Evolutionary conservation across 2,113 vertebrate species (phyloP).

Genomic region (Tychaedon coryphoeus): DNA sequence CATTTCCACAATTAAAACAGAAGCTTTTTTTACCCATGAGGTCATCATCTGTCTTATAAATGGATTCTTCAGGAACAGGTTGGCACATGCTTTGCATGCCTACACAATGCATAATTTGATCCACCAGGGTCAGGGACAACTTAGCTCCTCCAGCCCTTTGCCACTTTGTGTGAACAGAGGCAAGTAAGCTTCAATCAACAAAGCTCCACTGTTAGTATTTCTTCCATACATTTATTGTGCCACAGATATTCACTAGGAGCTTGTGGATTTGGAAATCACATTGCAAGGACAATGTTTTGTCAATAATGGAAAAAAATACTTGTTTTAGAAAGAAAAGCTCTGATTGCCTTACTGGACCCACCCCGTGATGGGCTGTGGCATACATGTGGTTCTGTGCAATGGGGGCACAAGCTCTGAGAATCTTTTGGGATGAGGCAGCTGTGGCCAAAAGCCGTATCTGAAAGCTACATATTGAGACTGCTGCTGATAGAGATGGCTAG

Average conservation of each 20-base stretch:
- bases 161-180: background rate
- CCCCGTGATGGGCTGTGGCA: background rate
- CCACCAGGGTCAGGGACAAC: background rate
- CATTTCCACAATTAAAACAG: conserved; percentile 54
- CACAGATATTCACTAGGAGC: background rate
- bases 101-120: conserved; percentile 38
- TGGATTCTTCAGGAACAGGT: conserved; percentile 51
- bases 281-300: background rate
- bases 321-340: background rate
- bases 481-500: background rate
- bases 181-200: background rate
- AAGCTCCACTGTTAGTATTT: background rate
- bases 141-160: background rate
- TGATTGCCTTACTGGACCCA: background rate
- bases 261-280: background rate
- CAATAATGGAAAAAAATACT: background rate
- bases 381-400: rapidly evolving
- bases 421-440: background rate
- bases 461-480: background rate
- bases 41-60: conserved; percentile 47
- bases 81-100: conserved; percentile 6
- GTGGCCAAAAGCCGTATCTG: background rate
- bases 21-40: conserved; percentile 48
- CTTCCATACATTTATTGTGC: background rate
- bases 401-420: background rate